Evolutionary conservation across 1,140 invertebrate genomes (phyloP).

Genomic region (Drusus annulatus): DNA sequence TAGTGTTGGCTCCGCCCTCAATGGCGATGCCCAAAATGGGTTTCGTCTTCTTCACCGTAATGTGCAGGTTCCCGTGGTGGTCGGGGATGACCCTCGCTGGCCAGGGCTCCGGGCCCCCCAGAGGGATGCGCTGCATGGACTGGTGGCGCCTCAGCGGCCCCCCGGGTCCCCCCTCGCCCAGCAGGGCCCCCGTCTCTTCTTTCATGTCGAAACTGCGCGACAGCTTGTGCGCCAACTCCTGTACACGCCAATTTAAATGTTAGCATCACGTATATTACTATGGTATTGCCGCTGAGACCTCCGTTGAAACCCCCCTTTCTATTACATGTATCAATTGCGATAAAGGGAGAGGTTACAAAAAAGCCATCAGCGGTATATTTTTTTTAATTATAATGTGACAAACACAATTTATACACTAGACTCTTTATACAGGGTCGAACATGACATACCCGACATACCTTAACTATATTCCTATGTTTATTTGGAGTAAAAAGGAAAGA

Average conservation of each 20-base stretch:
- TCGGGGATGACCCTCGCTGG: slow-evolving; percentile 83
- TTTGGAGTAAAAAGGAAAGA: too few species aligned
- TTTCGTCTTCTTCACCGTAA: slow-evolving; percentile 92
- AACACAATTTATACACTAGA: too few species aligned
- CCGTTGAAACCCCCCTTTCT: too few species aligned
- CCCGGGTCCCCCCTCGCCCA: slow-evolving; percentile 74
- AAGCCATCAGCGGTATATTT: too few species aligned
- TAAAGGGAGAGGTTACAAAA: too few species aligned
- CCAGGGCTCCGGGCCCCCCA: slow-evolving; percentile 74
- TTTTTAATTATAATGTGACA: too few species aligned
- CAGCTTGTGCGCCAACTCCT: slow-evolving; percentile 88
- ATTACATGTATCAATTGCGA: too few species aligned
- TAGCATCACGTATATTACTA: too few species aligned
- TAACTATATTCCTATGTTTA: too few species aligned
- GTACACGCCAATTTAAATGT: slow-evolving; percentile 50
- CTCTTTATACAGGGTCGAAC: too few species aligned
- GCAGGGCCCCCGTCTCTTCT: slow-evolving; percentile 81
- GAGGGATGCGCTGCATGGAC: slow-evolving; percentile 79
- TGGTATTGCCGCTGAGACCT: too few species aligned
- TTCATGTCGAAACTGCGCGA: slow-evolving; percentile 90
- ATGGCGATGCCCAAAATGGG: slow-evolving; percentile 96
- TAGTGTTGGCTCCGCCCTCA: slow-evolving; percentile 95
- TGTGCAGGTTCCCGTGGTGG: slow-evolving; percentile 87
- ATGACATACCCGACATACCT: too few species aligned
- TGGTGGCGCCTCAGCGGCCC: slow-evolving; percentile 75